Evolutionary conservation across 2,797 vertebrate species (phyloP), one percentile per base, ranked within the genome.

Genomic region (Rhincodon typus): DNA sequence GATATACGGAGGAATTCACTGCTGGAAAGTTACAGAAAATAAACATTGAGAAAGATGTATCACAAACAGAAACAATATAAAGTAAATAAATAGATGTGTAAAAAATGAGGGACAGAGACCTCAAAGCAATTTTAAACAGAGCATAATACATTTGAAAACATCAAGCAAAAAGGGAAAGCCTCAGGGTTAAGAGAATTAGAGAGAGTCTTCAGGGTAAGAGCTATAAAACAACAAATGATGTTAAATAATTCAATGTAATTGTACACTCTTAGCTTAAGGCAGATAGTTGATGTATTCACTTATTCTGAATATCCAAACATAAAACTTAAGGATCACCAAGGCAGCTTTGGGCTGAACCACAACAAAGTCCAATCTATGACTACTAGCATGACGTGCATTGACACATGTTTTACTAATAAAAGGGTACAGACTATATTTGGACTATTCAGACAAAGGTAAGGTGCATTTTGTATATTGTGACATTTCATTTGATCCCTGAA

Each of bases 301-400:
- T 93, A 93, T 15, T 67, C 62, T 93, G 90, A 93, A 67, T 93
- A 93, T 67, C n/a, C 34, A 93, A 90, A 90, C 53, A 90, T 90
- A 62, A 93, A 50, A 67, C n/a, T 93, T 62, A 38, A n/a, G 34
- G 90, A 90, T 62, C 30, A 90, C 25, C 3, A 90, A 90, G 87
- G 67, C 38, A 93, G 62, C 90, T 93, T 62, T 67, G 30, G 62
- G 62, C 34, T 67, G 19, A 93, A 93, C 38, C 90, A 62, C 12
- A 93, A 91, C 30, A 91, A 66, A 67, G 62, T 38, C 90, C 67
- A 62, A 93, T 67, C 23, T 62, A 93, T 19, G n/a, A 23, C 1
- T 67, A 17, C 6, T 67, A 67, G 38, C 17, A 67, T 25, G 19
- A 93, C 19, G 57, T 17, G 38, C 34, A 93, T 93, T 93, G 66